These are phyloP conservation scores for Macrosoma leucophasiata DNA, from an alignment of 2,888 invertebrate genomes.

Conservation along the genomic window DNA sequence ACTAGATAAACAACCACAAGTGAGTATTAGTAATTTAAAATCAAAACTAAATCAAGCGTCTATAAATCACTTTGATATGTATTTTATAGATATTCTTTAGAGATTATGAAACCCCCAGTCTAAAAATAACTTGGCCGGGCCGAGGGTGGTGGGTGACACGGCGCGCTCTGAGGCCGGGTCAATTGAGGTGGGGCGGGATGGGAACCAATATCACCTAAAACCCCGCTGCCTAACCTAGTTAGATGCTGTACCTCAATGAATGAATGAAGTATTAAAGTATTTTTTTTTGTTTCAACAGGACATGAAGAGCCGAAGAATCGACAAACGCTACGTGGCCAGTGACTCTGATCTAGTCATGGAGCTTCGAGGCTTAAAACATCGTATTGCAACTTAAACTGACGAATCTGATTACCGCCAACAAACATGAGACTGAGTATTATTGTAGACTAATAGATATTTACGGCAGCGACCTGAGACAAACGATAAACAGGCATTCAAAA, in stretches of 20 bases:
- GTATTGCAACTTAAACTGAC: constrained; percentile 70
- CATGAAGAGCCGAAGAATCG: constrained; percentile 60
- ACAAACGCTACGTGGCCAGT: constrained; percentile 78
- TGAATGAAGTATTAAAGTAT: constrained; percentile 15
- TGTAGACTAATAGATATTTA: constrained; percentile 57
- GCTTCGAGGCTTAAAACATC: constrained; percentile 78
- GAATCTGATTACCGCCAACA: constrained; percentile 57
- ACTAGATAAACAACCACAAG: constrained; percentile 63
- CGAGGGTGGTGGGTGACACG: constrained; percentile 64
- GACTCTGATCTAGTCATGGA: constrained; percentile 79
- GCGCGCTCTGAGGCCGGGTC: constrained; percentile 63
- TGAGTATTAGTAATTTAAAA: constrained; percentile 52
- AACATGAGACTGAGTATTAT: constrained; percentile 72
- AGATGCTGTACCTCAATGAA: constrained; percentile 20
- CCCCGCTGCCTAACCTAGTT: constrained; percentile 30
- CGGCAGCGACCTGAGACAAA: constrained; percentile 40
- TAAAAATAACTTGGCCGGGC: constrained; percentile 70
- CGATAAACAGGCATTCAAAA: constrained; percentile 33
- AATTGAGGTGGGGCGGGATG: constrained; percentile 44
- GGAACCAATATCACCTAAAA: constrained; percentile 33
- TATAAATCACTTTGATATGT: constrained; percentile 26
- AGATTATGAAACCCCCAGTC: constrained; percentile 53
- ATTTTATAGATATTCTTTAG: constrained; percentile 36
- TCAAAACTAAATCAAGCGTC: constrained; percentile 18
- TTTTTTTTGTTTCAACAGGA: constrained; percentile 48